A percentile compares a stretch with the other conserved stretches of the same genome.
phyloP scores from a whole-genome alignment of 2,888 invertebrate species.

The Heliconius charithonia region DNA sequence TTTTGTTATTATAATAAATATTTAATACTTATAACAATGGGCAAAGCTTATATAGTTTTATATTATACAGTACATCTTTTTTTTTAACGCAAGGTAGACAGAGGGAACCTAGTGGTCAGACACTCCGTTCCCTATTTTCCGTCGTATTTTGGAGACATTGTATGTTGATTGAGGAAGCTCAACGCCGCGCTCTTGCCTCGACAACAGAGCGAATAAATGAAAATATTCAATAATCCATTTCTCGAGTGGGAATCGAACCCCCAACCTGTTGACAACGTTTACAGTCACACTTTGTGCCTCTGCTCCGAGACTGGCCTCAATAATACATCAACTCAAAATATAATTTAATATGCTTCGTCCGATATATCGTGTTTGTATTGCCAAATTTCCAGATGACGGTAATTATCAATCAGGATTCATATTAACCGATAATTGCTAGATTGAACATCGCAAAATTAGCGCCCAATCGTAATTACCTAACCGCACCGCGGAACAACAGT shows the following conservation, averaged over 20 bases:
- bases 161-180: too few species aligned
- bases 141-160: too few species aligned
- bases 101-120: too few species aligned
- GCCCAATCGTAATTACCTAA: conserved; percentile 44
- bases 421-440: conserved; percentile 32
- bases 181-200: too few species aligned
- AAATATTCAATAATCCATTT: too few species aligned
- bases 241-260: too few species aligned
- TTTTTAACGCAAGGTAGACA: too few species aligned
- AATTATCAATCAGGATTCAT: conserved; percentile 33
- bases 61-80: background rate
- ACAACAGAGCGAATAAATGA: too few species aligned
- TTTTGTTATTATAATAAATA: background rate
- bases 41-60: background rate
- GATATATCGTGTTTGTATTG: background rate
- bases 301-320: too few species aligned
- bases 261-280: too few species aligned
- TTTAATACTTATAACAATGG: background rate
- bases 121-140: too few species aligned
- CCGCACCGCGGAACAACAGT: conserved; percentile 43
- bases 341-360: background rate
- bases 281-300: too few species aligned
- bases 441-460: conserved; percentile 43
- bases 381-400: conserved; percentile 18
- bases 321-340: background rate